Conservation (phyloP, 2,797 vertebrate species). For the Sorex maritimensis region DNA sequence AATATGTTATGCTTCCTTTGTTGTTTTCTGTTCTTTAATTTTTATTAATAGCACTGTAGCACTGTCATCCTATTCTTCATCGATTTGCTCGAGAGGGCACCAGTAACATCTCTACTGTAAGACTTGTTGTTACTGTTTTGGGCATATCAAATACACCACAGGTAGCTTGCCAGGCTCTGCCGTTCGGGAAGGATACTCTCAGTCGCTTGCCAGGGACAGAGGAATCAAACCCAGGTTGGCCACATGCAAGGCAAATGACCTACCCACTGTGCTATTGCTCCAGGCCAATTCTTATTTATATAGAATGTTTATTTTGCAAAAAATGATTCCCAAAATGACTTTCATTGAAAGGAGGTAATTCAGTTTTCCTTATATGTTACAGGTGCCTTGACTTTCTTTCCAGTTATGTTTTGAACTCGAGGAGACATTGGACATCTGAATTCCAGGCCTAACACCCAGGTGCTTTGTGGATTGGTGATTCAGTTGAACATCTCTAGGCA, state of each 20-base stretch:
- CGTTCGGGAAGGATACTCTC: too few relatives aligned
- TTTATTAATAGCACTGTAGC: neutral
- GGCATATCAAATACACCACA: too few relatives aligned
- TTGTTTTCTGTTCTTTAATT: neutral
- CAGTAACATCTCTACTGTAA: too few relatives aligned
- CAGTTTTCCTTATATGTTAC: neutral
- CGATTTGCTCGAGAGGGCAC: too few relatives aligned
- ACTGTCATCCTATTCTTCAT: too few relatives aligned
- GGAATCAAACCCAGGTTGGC: too few relatives aligned
- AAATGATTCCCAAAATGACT: neutral
- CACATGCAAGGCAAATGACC: too few relatives aligned
- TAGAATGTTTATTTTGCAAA: neutral
- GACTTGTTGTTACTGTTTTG: too few relatives aligned
- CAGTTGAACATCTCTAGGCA: neutral
- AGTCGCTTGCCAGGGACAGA: too few relatives aligned
- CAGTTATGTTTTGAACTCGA: neutral
- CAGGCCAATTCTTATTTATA: neutral
- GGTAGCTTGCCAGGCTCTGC: too few relatives aligned
- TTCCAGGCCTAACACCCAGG: neutral
- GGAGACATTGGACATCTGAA: neutral
- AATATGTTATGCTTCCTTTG: neutral
- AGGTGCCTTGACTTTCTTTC: neutral
- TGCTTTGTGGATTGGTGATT: neutral
- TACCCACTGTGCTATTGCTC: too few relatives aligned
- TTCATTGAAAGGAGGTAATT: neutral